phyloP scores from a whole-genome alignment of 2,888 invertebrate genomes.

The Apotomis turbidana region DNA sequence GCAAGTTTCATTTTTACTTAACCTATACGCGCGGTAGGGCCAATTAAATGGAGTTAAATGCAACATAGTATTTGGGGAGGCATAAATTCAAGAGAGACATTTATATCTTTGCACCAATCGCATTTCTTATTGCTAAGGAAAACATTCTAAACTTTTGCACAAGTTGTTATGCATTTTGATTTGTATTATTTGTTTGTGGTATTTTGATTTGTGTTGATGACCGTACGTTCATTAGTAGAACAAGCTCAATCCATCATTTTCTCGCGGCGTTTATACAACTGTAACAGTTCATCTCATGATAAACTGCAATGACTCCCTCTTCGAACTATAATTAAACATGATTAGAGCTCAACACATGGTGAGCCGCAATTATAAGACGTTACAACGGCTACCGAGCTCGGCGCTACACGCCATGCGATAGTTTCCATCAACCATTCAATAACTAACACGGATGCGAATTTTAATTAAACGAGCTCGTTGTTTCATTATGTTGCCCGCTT shows the following conservation, averaged over 20 bases:
- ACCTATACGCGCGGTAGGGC: conserved; percentile 16
- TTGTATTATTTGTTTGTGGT: not conserved
- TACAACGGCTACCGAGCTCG: conserved; percentile 75
- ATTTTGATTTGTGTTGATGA: conserved; percentile 13
- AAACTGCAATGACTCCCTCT: conserved; percentile 79
- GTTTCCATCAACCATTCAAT: conserved; percentile 73
- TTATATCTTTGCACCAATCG: conserved; percentile 19
- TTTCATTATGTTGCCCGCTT: conserved; percentile 55
- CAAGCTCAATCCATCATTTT: conserved; percentile 66
- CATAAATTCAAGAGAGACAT: conserved; percentile 32
- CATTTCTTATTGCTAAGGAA: not conserved
- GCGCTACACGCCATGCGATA: conserved; percentile 72
- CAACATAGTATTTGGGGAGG: conserved; percentile 33
- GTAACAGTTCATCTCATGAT: conserved; percentile 83
- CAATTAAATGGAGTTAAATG: conserved; percentile 25
- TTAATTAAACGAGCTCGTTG: conserved; percentile 61
- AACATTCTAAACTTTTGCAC: not conserved
- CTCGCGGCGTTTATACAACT: conserved; percentile 68
- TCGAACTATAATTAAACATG: conserved; percentile 78
- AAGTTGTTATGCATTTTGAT: too few relatives aligned
- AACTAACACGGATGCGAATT: conserved; percentile 72
- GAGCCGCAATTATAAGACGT: conserved; percentile 78
- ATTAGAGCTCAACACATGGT: conserved; percentile 81
- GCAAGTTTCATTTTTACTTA: not conserved
- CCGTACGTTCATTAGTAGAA: conserved; percentile 43